Base-by-base conservation (phyloP, 2,888 invertebrate genomes). In the Eutolmus rufibarbis region DNA sequence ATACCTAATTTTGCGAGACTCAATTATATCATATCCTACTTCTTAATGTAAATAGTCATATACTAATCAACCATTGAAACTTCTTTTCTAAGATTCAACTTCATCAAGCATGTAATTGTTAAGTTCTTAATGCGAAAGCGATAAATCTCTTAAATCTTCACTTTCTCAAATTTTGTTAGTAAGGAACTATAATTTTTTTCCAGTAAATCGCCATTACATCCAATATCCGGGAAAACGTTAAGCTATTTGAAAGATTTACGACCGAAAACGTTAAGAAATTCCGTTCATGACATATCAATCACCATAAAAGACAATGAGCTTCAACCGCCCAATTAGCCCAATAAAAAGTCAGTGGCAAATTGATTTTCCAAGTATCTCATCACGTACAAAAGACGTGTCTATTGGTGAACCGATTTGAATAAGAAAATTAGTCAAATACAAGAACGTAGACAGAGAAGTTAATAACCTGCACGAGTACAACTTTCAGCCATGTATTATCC, bases 321-420 rank as follows among this genome's bases (percentile, higher is more conserved):
- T 66, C 66, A 66, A 66, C 2, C 3, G 66, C 66, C 66, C 66
- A 66, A 66, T 66, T 66, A 66, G 23, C 66, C 28, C 66, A 66
- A 28, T 66, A 66, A 66, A 57, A 66, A 66, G 2, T 66, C 66
- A 28, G 66, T 66, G 3, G 66, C 66, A 19, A 66, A 66, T 66
- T 66, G 66, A 66, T 66, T 66, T 66, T 66, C 66, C 66, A 66
- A 23, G 12, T 66, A 66, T 66, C 23, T 78, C n/a, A 43, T 78
- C 78, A 78, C 78, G 78, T 78, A 78, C 14, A 23, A 78, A 78
- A 19, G 43, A 78, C 78, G 78, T 78, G 78, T 40, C 78, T 78
- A 78, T 43, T 37, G 43, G 43, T 78, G 78, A 78, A 40, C 46
- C 40, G 37, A 78, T 78, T 78, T 40, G 23, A 40, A 78, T 19